These are phyloP conservation scores for Eupithecia dodoneata DNA, from an alignment of 2,888 invertebrate species.

Conservation along the genomic window DNA sequence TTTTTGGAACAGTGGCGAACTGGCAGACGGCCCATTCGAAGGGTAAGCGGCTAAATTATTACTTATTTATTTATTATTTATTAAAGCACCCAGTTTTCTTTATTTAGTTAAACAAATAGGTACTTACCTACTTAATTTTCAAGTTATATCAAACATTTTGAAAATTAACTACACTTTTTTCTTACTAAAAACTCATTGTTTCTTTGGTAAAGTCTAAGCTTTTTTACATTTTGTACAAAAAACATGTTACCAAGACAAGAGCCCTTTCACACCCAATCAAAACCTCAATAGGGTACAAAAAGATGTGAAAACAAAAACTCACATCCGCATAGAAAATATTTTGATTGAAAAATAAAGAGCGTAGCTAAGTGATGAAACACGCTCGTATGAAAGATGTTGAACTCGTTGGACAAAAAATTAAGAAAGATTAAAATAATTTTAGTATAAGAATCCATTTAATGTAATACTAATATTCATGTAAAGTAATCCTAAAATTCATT, in stretches of 20 bases:
- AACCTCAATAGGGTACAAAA: constrained; percentile 66
- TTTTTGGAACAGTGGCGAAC: constrained; percentile 41
- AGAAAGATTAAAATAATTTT: neutral
- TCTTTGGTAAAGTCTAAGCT: neutral
- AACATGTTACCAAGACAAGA: constrained; percentile 28
- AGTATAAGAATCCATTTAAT: neutral
- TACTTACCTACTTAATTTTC: neutral
- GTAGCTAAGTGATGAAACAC: constrained; percentile 68
- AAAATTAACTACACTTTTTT: neutral
- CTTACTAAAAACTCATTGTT: neutral
- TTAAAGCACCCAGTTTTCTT: neutral
- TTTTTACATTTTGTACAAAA: constrained; percentile 4
- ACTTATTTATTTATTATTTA: constrained; percentile 8
- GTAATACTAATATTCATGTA: neutral
- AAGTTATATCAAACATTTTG: neutral
- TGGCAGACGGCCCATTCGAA: constrained; percentile 40
- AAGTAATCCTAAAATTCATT: neutral
- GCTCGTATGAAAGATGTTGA: constrained; percentile 42
- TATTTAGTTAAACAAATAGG: neutral
- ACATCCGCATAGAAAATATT: constrained; percentile 75
- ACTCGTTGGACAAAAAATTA: constrained; percentile 13
- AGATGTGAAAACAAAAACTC: constrained; percentile 54
- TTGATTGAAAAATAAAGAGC: constrained; percentile 82
- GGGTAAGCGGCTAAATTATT: constrained; percentile 33
- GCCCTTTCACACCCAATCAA: constrained; percentile 80